Evolutionary conservation across 2,113 vertebrate genomes (phyloP).

Genomic region (Nesoenas mayeri): DNA sequence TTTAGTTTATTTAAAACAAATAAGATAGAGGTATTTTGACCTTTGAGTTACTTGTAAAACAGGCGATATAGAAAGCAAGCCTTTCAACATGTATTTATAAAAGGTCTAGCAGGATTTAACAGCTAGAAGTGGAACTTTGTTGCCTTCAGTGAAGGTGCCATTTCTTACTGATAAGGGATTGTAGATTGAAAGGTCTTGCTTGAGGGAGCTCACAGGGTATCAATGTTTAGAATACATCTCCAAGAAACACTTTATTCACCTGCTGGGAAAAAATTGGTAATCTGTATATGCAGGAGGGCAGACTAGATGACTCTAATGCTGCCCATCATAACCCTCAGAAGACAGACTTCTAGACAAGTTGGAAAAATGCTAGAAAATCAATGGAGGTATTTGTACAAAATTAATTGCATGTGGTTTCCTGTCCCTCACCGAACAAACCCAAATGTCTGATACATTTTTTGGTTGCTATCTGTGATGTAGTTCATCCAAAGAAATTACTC

Average conservation of each 20-base stretch:
- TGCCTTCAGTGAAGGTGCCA: not conserved
- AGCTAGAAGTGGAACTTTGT: not conserved
- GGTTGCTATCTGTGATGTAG: not conserved
- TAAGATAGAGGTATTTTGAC: not conserved
- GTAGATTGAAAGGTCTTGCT: not conserved
- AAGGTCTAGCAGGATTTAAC: not conserved
- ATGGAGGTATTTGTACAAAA: not conserved
- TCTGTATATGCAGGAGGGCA: not conserved
- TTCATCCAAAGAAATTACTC: not conserved
- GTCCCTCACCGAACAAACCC: fast-evolving
- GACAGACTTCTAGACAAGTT: not conserved
- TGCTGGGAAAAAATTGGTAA: not conserved
- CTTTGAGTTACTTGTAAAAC: not conserved
- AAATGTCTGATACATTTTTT: not conserved
- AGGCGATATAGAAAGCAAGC: not conserved
- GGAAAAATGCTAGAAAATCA: not conserved
- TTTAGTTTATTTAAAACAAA: not conserved
- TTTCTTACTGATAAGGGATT: not conserved
- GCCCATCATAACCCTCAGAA: not conserved
- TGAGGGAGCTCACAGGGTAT: not conserved
- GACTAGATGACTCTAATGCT: not conserved
- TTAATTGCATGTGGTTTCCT: not conserved
- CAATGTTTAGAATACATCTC: not conserved
- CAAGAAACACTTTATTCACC: not conserved
- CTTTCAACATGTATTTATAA: not conserved